Evolutionary conservation across 1,140 invertebrate genomes (phyloP), one percentile per base, ranked within the genome.

Genomic region (Mylabris phalerata): DNA sequence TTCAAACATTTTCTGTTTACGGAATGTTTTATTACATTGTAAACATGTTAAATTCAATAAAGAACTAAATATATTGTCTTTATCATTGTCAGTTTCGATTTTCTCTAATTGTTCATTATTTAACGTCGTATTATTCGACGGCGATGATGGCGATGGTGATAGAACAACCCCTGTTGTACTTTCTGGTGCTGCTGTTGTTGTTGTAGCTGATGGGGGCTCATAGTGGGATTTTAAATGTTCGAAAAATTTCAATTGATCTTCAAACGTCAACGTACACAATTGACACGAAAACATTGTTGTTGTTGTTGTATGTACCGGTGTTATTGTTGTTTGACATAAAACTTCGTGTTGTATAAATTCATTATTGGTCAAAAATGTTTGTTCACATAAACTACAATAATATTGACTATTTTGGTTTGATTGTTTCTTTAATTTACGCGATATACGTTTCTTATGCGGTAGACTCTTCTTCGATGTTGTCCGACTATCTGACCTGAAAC

Each of bases 221-320:
- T 91, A 91, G 71, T 91, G 89, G 43, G 78, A 73, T 75, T 89
- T 89, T 5, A 91, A 74, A 72, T 91, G 89, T 66, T 89, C 86
- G 72, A 88, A 91, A 74, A 91, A 91, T 70, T 82, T 66, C 32
- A 89, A 73, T 67, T 91, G 89, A 55, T 84, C 83, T 9, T 76
- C 78, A 68, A 84, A 84, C 25, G 73, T 77, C 59, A 78, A 79
- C 26, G 76, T 77, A 67, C 87, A 89, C 4, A 89, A 71, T 71
- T 88, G 84, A 68, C 87, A 89, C 50, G 78, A 78, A 62, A 84
- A 88, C 9, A 60, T 56, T 49, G 62, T 19, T 19, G 13, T 19
- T 19, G 13, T 13, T 13, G 19, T 61, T 61, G 48, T 57, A 41
- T 64, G 48, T 3, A 68, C 50, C 9, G 68, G 66, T 4, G 65